A percentile compares a stretch with the other conserved stretches of the same genome.
phyloP scores from a whole-genome alignment of 2,113 vertebrate species.

The Procavia capensis region DNA sequence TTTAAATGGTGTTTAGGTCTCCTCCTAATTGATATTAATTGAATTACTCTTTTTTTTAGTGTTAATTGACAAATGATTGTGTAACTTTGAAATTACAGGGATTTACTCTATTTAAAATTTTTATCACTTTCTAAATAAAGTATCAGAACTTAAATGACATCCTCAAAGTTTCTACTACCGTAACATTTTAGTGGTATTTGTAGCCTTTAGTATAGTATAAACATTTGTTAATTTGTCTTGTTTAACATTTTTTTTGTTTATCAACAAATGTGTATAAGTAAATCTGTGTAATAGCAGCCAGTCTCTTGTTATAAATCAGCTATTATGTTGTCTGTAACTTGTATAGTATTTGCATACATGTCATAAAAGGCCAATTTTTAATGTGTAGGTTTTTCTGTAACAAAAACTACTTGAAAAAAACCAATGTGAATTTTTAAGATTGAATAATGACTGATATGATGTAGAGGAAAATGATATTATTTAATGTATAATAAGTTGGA shows the following conservation, averaged over 20 bases:
- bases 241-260: slow-evolving; percentile 48
- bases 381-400: slow-evolving; percentile 69
- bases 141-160: slow-evolving; percentile 47
- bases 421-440: slow-evolving; percentile 49
- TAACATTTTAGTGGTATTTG: slow-evolving; percentile 46
- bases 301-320: slow-evolving; percentile 62
- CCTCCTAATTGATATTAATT: slow-evolving; percentile 55
- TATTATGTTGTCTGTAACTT: slow-evolving; percentile 68
- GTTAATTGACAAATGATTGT: slow-evolving; percentile 16
- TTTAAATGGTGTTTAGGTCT: slow-evolving; percentile 64
- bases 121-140: slow-evolving; percentile 45
- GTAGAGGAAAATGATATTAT: slow-evolving; percentile 43
- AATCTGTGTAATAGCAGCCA: slow-evolving; percentile 54
- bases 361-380: slow-evolving; percentile 54
- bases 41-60: slow-evolving; percentile 42
- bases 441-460: slow-evolving; percentile 48
- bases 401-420: slow-evolving; percentile 58
- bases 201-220: slow-evolving; percentile 35
- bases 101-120: slow-evolving; percentile 49
- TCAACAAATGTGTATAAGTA: slow-evolving; percentile 61
- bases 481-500: slow-evolving; percentile 42
- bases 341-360: slow-evolving; percentile 56
- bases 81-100: neutral
- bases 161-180: slow-evolving; percentile 35
- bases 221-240: slow-evolving; percentile 63